Evolutionary conservation across 2,888 invertebrate species (phyloP).

Genomic region (Schizaphis graminum): DNA sequence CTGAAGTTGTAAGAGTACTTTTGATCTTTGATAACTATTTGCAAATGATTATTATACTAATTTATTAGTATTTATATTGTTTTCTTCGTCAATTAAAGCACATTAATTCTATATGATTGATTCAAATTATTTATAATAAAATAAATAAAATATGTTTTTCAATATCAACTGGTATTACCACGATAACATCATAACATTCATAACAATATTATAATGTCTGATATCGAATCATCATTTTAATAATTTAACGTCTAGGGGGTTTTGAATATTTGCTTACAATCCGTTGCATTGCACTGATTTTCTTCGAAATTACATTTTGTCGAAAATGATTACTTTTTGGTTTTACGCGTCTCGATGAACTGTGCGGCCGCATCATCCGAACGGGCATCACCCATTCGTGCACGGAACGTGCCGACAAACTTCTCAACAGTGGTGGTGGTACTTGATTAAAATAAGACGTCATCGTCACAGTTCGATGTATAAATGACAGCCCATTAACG

Average conservation of each 20-base stretch:
- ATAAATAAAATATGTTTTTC: not conserved
- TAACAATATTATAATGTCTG: not conserved
- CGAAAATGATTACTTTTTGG: conserved; percentile 45
- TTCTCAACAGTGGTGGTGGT: not conserved
- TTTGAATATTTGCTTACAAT: not conserved
- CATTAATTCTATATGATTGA: not conserved
- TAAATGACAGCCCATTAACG: conserved; percentile 65
- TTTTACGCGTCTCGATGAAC: conserved; percentile 2
- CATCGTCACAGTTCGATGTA: conserved; percentile 62
- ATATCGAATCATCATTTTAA: not conserved
- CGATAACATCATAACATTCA: not conserved
- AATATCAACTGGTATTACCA: not conserved
- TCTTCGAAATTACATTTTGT: conserved; percentile 23
- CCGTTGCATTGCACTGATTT: not conserved
- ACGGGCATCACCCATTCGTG: not conserved
- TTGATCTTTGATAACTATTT: not conserved
- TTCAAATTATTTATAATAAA: not conserved
- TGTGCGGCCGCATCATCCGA: not conserved
- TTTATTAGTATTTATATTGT: not conserved
- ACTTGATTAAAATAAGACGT: conserved; percentile 65
- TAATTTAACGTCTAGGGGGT: not conserved
- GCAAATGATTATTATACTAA: not conserved
- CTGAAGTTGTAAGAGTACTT: not conserved
- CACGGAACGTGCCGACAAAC: conserved; percentile 45
- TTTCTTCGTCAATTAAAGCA: not conserved